Base-by-base conservation (phyloP, 2,113 vertebrate genomes). In the Tricholaema leucomelas region DNA sequence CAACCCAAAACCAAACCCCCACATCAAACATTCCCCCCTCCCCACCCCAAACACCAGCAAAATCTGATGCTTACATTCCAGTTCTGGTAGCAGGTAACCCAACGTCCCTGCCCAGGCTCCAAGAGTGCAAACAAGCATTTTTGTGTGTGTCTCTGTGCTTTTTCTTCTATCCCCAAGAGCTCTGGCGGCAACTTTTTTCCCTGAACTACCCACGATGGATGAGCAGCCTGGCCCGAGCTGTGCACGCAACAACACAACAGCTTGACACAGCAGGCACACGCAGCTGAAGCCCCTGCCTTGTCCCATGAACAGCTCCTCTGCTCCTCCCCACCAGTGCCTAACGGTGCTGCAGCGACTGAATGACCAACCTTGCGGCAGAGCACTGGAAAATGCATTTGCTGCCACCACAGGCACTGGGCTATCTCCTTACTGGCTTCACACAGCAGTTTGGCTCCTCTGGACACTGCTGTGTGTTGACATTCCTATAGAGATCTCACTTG, bases 61-160 rank as follows among this genome's bases (percentile, higher is more conserved):
- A 82, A 60, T 5, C 27, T 21, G 48, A 80, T 50, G 67, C 69
- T 87, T 93, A 94, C 92, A 91, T 95, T 96, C 90, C 48, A 73
- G 70, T 80, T 91, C 72, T 81, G 76, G 69, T 70, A 27, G 60
- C 58, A 91, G 72, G 92, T 85, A 84, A 93, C 61, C 24, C 8
- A 72, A 60, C 40, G 36, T 82, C 88, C 88, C 76, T 35, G 61
- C 80, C 67, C 44, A 65, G 85, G 64, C 85, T 85, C 71, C 69
- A 42, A 56, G 83, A 94, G 90, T 95, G 92, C 92, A 95, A 95
- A 94, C 59, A 15, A 73, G 46, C 3, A 21, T 20, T 11, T 17
- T 48, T 54, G 20, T 61, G n/a, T 17, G 2, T 38, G 30, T 36
- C 42, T 15, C 83, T 88, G 89, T 94, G 89, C 89, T 93, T 92